These are phyloP conservation scores for Anser cygnoides DNA, from an alignment of 2,113 vertebrate genomes.

Conservation along the genomic window DNA sequence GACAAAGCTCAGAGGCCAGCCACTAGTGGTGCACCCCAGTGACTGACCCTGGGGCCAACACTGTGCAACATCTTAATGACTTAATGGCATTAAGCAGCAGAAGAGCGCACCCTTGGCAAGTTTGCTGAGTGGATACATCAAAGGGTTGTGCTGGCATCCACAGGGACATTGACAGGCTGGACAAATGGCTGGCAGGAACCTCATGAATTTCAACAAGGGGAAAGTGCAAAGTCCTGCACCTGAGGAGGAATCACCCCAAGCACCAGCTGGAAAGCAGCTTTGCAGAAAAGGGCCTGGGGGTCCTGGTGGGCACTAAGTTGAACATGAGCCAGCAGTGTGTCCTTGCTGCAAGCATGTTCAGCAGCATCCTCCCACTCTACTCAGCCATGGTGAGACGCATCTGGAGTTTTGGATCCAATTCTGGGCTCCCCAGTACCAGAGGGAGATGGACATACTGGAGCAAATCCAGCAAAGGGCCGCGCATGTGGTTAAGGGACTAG, in stretches of 20 bases:
- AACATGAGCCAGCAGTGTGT: not conserved
- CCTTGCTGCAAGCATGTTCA: not conserved
- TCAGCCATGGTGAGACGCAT: rapidly evolving
- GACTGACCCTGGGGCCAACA: not conserved
- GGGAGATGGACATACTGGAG: not conserved
- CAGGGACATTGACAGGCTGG: not conserved
- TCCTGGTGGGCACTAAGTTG: not conserved
- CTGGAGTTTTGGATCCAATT: not conserved
- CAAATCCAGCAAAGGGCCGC: not conserved
- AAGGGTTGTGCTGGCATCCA: not conserved
- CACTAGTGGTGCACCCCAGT: not conserved
- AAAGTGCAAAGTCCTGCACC: not conserved
- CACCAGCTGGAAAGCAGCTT: not conserved
- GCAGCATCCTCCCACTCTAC: not conserved
- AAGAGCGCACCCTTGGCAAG: not conserved
- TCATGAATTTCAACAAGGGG: not conserved
- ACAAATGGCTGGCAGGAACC: not conserved
- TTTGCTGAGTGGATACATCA: not conserved
- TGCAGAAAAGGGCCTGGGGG: not conserved
- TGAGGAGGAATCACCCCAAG: not conserved
- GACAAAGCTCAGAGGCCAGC: not conserved
- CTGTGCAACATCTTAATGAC: not conserved
- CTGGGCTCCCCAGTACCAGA: not conserved
- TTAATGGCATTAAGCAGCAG: too few relatives aligned
- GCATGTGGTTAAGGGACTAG: not conserved